Conservation (phyloP, 1,140 invertebrate species). For the Dryas iulia region DNA sequence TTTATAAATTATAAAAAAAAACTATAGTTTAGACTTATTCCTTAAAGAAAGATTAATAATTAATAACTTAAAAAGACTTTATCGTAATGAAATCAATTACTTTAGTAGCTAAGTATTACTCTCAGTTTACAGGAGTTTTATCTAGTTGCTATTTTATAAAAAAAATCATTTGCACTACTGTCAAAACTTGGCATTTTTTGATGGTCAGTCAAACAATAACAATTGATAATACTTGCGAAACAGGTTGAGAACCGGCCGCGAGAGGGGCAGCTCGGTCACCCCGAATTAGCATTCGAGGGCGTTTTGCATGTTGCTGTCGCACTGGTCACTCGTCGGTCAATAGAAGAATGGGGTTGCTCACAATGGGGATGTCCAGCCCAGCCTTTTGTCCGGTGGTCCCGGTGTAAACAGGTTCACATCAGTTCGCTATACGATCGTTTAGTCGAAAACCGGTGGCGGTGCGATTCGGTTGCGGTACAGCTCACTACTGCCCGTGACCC, state of each 20-base stretch:
- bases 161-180: not conserved
- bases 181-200: not conserved
- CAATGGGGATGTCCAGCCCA: constrained; percentile 61
- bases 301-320: constrained; percentile 58
- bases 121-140: too few relatives aligned
- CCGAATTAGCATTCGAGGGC: constrained; percentile 58
- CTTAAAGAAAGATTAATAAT: too few relatives aligned
- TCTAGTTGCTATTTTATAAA: too few relatives aligned
- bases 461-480: constrained; percentile 66
- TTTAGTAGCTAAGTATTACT: too few relatives aligned
- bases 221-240: constrained; percentile 67
- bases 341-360: constrained; percentile 64
- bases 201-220: constrained; percentile 29
- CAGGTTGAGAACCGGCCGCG: constrained; percentile 50
- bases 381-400: constrained; percentile 43
- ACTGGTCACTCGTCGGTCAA: constrained; percentile 55
- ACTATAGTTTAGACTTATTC: too few relatives aligned
- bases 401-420: constrained; percentile 34
- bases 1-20: too few relatives aligned
- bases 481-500: constrained; percentile 60
- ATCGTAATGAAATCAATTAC: too few relatives aligned
- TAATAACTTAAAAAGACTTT: too few relatives aligned
- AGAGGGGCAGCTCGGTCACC: constrained; percentile 55
- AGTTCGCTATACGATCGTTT: constrained; percentile 32
- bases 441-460: constrained; percentile 59